These are phyloP conservation scores for Ptychadena robeensis DNA, from an alignment of 2,797 vertebrate genomes.

Conservation along the genomic window DNA sequence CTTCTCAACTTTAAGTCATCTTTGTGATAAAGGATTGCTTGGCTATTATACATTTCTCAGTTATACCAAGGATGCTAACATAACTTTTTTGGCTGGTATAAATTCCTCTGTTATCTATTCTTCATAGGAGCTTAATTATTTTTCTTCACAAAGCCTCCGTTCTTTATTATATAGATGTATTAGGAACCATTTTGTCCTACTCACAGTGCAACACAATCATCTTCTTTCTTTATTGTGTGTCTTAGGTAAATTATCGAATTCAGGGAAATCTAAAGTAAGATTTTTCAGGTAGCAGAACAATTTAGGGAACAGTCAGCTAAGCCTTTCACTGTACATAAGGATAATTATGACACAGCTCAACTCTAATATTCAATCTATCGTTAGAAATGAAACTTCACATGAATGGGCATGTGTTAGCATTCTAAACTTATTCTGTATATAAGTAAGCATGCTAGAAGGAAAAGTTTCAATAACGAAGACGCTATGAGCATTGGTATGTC, in stretches of 20 bases:
- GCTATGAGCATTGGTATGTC: too few relatives aligned
- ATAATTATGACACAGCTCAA: too few relatives aligned
- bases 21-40: neutral
- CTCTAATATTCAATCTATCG: too few relatives aligned
- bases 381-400: too few relatives aligned
- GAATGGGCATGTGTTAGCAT: too few relatives aligned
- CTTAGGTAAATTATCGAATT: neutral
- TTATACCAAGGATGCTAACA: neutral
- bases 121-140: neutral
- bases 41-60: neutral
- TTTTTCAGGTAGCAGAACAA: too few relatives aligned
- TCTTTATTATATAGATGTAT: neutral
- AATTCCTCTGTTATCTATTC: neutral
- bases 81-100: neutral
- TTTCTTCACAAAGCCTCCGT: neutral
- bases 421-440: too few relatives aligned
- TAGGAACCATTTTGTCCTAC: neutral
- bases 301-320: too few relatives aligned
- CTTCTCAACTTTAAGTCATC: slow-evolving; percentile 7
- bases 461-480: too few relatives aligned
- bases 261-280: neutral
- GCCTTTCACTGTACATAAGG: too few relatives aligned
- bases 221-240: neutral
- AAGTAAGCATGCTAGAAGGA: too few relatives aligned
- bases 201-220: neutral